Evolutionary conservation across 30 jellyfish, hydroid and myxozoan genomes (phyloP), one percentile per base, ranked within the genome.

Genomic region (Sanderia malayensis): DNA sequence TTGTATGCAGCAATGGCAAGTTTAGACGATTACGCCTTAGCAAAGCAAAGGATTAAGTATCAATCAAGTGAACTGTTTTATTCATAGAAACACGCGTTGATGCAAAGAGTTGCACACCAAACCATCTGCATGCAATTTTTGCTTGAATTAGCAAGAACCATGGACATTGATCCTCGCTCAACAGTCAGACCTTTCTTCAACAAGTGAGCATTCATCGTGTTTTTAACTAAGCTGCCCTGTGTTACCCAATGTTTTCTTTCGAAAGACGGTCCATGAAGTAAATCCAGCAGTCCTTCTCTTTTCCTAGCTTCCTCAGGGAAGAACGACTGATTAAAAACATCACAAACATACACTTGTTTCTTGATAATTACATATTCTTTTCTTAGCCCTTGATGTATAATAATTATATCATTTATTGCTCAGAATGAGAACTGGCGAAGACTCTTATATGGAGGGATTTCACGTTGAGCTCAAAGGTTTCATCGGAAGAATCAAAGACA

Each of bases 61-160:
- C n/a, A n/a, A n/a, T 28, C 0, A 10, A 29, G 8, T 9, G 1
- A 34, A 23, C 10, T 24, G 34, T 85, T 41, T 34, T 34, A 10
- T 58, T 72, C 21, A 17, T 62, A 92, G 99, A 94, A 94, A 87
- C 96, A 83, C 66, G 97, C 99, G 28, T 74, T 94, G 63, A 86
- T 94, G 97, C 97, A 94, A 47, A 62, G 97, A 17, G 99, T 94
- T 21, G 97, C 99, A 17, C 96, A 94, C 45, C 99, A 94, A 62
- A 88, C 99, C n/a, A 87, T 94, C 31, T 94, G 97, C 82, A 86
- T 94, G 96, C 99, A 94, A 72, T 94, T 85, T 58, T 76, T 94
- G 57, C 76, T 94, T 60, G 99, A 94, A 82, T 71, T 94, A 25
- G 85, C 99, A 37, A 94, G 89, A 58, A 75, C 89, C 31, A 59